A percentile compares a stretch with the other conserved stretches of the same genome.
Evolutionary conservation across 92 coral and sea anemone genomes (phyloP).

Genomic region (Porites evermanni): DNA sequence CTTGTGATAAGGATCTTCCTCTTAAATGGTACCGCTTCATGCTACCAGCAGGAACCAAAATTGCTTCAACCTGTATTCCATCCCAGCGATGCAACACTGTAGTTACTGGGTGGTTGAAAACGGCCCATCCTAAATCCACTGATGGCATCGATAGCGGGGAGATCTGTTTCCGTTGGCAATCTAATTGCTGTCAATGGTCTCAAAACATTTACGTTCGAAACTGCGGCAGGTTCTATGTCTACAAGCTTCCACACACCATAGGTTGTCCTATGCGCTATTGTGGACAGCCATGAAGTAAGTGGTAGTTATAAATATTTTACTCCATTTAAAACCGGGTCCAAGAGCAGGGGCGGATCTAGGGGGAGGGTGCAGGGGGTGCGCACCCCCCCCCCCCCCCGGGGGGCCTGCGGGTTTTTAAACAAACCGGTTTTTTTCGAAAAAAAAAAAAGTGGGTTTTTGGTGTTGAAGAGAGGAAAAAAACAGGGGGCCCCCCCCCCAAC

Average conservation of each 20-base stretch:
- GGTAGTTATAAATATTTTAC: neutral
- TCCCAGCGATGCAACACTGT: slow-evolving; percentile 21
- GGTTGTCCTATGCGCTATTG: slow-evolving; percentile 49
- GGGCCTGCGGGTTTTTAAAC: no score
- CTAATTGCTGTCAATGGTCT: slow-evolving; percentile 18
- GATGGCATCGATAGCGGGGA: slow-evolving; percentile 21
- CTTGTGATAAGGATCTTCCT: slow-evolving; percentile 26
- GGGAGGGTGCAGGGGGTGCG: no score
- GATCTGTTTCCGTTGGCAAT: slow-evolving; percentile 23
- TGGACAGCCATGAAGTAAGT: neutral
- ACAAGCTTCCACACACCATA: slow-evolving; percentile 12
- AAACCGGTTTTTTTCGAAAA: no score
- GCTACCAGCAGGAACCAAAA: slow-evolving; percentile 27
- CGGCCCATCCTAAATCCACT: slow-evolving; percentile 19
- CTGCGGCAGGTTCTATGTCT: slow-evolving; percentile 47
- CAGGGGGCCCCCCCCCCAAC: no score
- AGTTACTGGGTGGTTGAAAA: slow-evolving; percentile 29
- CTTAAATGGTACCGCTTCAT: slow-evolving; percentile 46
- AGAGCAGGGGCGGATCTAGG: no score
- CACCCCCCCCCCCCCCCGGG: no score
- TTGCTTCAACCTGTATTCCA: slow-evolving; percentile 27
- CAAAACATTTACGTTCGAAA: slow-evolving; percentile 23
- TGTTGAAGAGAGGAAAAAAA: no score
- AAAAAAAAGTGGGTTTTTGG: no score
- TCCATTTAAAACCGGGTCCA: no score